Percentiles rank a stretch among this genome's conserved stretches.
These are phyloP conservation scores for Spea hammondii DNA, from an alignment of 2,797 vertebrate genomes.

Conservation along the genomic window DNA sequence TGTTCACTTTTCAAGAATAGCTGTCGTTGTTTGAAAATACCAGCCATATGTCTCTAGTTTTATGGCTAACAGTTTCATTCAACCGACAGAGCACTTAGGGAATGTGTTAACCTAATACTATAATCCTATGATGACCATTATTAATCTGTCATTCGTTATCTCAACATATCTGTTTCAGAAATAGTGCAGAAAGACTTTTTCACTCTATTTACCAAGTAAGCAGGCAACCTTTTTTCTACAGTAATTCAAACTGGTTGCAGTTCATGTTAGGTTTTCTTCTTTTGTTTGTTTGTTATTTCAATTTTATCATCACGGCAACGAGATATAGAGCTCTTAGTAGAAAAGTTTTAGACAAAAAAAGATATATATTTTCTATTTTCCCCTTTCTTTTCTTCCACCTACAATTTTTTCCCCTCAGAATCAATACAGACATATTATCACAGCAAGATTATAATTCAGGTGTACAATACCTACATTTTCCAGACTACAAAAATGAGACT, in stretches of 20 bases:
- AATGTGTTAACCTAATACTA: constrained; percentile 45
- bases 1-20: constrained; percentile 34
- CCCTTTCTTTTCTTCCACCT: constrained; percentile 62
- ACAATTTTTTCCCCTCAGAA: constrained; percentile 65
- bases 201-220: constrained; percentile 15
- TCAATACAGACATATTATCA: constrained; percentile 73
- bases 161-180: constrained; percentile 36
- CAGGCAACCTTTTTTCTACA: constrained; percentile 9
- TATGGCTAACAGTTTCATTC: constrained; percentile 32
- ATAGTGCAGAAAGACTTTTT: constrained; percentile 23
- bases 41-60: constrained; percentile 16
- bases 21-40: constrained; percentile 35
- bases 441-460: constrained; percentile 75
- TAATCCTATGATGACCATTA: constrained; percentile 45
- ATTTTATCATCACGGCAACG: constrained; percentile 60
- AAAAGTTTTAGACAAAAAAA: constrained; percentile 49
- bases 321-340: constrained; percentile 63
- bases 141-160: constrained; percentile 43
- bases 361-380: constrained; percentile 69
- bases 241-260: constrained; percentile 13
- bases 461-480: constrained; percentile 72
- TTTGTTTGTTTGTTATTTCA: constrained; percentile 7
- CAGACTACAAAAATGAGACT: constrained; percentile 58
- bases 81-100: constrained; percentile 25
- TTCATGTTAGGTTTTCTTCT: constrained; percentile 1